phyloP scores from a whole-genome alignment of 2,888 invertebrate genomes.

The Lithodes maja region DNA sequence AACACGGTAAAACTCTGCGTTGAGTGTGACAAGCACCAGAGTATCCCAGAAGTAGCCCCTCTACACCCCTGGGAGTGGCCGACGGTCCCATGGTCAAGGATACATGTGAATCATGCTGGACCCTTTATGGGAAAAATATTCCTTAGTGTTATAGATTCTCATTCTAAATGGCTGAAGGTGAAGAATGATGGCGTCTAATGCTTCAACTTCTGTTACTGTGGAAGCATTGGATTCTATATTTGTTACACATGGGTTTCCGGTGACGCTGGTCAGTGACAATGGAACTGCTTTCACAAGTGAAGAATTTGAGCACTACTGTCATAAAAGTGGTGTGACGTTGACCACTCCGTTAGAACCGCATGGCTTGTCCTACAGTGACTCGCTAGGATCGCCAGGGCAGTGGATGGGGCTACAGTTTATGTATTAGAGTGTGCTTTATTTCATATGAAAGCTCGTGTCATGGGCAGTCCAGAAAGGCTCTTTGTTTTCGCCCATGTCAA shows the following conservation, averaged over 20 bases:
- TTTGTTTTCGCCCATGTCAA: too few relatives aligned
- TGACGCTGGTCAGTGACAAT: constrained; percentile 13
- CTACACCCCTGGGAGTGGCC: constrained; percentile 6
- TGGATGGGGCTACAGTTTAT: too few relatives aligned
- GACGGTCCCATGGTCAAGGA: constrained; percentile 17
- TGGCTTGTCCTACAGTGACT: too few relatives aligned
- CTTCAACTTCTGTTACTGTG: background rate
- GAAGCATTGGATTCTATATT: constrained; percentile 10
- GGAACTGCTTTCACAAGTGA: constrained; percentile 16
- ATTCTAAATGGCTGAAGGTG: constrained; percentile 37
- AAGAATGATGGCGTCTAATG: background rate
- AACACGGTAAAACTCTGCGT: background rate
- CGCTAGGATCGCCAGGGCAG: too few relatives aligned
- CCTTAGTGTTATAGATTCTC: constrained; percentile 21
- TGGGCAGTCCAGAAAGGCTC: too few relatives aligned
- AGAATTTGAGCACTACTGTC: constrained; percentile 7
- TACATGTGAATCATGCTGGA: constrained; percentile 22
- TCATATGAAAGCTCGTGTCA: too few relatives aligned
- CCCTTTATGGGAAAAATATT: constrained; percentile 13
- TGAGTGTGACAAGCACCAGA: constrained; percentile 11
- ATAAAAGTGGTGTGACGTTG: background rate
- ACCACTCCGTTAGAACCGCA: too few relatives aligned
- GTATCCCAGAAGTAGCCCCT: background rate
- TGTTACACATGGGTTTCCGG: constrained; percentile 21
- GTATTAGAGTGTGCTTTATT: too few relatives aligned